phyloP scores from a whole-genome alignment of 30 jellyfish, hydroid and myxozoan species.

The Hydractinia echinata region DNA sequence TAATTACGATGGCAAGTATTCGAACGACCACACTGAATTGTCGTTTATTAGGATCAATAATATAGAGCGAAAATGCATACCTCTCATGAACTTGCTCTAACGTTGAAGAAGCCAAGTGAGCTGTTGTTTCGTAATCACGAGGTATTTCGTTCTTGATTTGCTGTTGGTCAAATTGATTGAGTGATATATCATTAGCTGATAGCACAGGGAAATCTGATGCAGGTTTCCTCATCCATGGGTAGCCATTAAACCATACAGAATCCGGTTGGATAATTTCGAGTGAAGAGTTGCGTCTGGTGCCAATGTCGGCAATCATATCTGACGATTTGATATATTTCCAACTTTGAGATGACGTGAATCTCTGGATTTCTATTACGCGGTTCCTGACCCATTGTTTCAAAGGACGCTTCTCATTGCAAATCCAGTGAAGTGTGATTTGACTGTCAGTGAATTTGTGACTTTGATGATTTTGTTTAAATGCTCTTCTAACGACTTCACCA shows the following conservation, averaged over 20 bases:
- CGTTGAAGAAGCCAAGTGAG: not conserved
- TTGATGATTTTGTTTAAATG: not conserved
- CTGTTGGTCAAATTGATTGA: not conserved
- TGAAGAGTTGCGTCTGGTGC: not conserved
- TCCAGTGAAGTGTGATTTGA: no score
- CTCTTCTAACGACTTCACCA: not conserved
- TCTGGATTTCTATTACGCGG: no score
- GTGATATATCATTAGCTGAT: conserved; percentile 4
- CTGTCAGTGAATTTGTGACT: not conserved
- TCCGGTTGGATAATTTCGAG: conserved; percentile 1
- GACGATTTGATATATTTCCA: no score
- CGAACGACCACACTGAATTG: not conserved
- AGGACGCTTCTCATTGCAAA: no score
- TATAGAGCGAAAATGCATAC: not conserved
- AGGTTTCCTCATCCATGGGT: not conserved
- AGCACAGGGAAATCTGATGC: conserved; percentile 3
- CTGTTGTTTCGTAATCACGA: not conserved
- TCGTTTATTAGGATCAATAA: conserved; percentile 11
- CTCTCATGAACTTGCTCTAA: conserved; percentile 10
- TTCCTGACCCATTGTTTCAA: no score
- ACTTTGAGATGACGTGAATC: no score
- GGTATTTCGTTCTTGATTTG: no score
- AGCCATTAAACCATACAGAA: conserved; percentile 7
- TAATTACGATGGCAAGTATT: conserved; percentile 1
- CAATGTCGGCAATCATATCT: no score